Base-by-base conservation (phyloP, 2,797 vertebrate genomes). In the Acanthopagrus latus region DNA sequence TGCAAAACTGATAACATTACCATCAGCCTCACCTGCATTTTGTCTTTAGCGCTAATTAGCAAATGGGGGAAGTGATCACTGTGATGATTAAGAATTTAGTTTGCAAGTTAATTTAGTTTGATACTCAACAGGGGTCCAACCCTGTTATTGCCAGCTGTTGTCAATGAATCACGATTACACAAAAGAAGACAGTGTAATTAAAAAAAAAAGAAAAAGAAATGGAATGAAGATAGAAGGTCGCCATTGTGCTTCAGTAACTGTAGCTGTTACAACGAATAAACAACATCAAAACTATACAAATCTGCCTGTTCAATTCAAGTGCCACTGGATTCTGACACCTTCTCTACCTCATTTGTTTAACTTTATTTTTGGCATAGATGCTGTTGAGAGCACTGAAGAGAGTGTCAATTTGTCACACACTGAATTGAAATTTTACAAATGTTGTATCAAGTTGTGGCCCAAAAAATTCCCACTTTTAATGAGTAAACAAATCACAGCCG, bases 401-500 rank as follows among this genome's bases (percentile, higher is more conserved):
- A 38, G 56, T 13, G 10, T 74, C 59, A 67, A 14, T 56, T 68
- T 71, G 56, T 64, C n/a, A 47, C 33, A 57, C 23, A 18, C 12
- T 59, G 20, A 44, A 8, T 65, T 7, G 43, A 21, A 4, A 17
- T 50, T 18, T 18, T 43, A 57, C 27, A 50, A 48, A 67, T 55
- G 25, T 64, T 18, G 75, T 11, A 51, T 27, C 9, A 20, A 59
- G 23, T 3, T 51, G 10, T 20, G 29, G 29, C 41, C 58, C 13
- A 11, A 43, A 65, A 52, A 65, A 56, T 75, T 75, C 33, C 51
- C 44, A 63, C 59, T 57, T 74, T 67, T 67, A 79, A 63, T 67
- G 21, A 57, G 67, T 64, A 60, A 83, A 80, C 48, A 64, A 78
- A 77, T 63, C 9, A 29, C 21, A 54, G 12, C 27, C 1, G 64